These are phyloP conservation scores for Huso huso DNA, from an alignment of 2,797 vertebrate genomes.

Conservation along the genomic window DNA sequence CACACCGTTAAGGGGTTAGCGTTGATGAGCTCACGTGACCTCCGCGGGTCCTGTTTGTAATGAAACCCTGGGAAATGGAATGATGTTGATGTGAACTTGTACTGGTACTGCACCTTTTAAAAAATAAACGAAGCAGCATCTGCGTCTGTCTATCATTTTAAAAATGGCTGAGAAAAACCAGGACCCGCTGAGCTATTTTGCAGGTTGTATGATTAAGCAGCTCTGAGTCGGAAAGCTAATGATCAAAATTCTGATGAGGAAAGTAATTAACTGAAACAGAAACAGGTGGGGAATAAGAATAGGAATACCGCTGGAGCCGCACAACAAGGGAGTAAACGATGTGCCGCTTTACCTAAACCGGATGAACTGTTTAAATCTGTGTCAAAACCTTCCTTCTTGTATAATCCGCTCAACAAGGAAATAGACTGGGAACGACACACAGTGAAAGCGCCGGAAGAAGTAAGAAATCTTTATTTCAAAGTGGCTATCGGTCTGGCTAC, in stretches of 20 bases:
- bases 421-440: conserved; percentile 88
- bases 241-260: conserved; percentile 47
- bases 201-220: conserved; percentile 73
- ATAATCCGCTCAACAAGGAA: conserved; percentile 80
- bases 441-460: conserved; percentile 84
- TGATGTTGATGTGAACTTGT: neutral
- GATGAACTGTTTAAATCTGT: conserved; percentile 83
- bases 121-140: neutral
- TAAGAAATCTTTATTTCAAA: conserved; percentile 30
- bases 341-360: conserved; percentile 63
- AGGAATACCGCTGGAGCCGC: conserved; percentile 25
- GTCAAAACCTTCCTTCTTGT: conserved; percentile 79
- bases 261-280: too few relatives aligned
- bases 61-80: neutral
- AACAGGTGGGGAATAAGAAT: conserved; percentile 27
- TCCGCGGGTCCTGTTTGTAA: neutral
- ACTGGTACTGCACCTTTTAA: too few relatives aligned
- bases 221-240: conserved; percentile 25
- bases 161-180: conserved; percentile 69
- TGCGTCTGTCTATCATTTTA: conserved; percentile 4
- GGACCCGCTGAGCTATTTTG: conserved; percentile 77
- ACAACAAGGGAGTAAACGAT: conserved; percentile 32
- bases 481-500: too few relatives aligned
- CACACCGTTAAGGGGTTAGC: neutral
- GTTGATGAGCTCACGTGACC: neutral